Percentiles rank a stretch among this genome's conserved stretches.
phyloP scores from a whole-genome alignment of 2,888 invertebrate species.

The Nephrocerus scutellatus region DNA sequence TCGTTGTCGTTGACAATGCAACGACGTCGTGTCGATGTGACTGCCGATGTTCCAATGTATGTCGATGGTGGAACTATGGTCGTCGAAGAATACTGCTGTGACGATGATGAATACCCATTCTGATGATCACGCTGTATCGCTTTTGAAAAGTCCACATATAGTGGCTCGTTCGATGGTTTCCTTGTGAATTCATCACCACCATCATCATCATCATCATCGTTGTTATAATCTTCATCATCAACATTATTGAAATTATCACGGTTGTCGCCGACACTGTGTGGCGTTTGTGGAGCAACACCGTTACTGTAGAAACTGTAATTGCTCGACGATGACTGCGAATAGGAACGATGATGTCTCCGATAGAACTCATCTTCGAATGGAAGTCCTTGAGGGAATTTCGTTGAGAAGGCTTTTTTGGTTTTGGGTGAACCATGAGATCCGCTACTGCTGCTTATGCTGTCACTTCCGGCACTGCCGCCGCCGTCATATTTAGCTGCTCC shows the following conservation, averaged over 20 bases:
- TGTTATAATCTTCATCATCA: conserved; percentile 15
- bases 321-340: conserved; percentile 45
- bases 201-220: conserved; percentile 20
- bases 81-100: too few species aligned
- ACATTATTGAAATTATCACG: conserved; percentile 16
- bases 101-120: too few species aligned
- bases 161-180: conserved; percentile 44
- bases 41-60: conserved; percentile 17
- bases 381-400: conserved; percentile 45
- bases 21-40: conserved; percentile 11
- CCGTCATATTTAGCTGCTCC: conserved; percentile 20
- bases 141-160: conserved; percentile 48
- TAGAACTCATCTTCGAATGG: conserved; percentile 48
- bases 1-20: conserved; percentile 19
- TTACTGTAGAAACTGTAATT: conserved; percentile 45
- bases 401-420: conserved; percentile 43
- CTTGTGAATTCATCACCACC: conserved; percentile 45
- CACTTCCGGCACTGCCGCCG: conserved; percentile 31
- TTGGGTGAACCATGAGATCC: conserved; percentile 43
- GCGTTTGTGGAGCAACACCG: conserved; percentile 24
- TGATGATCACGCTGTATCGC: conserved; percentile 35
- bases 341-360: conserved; percentile 37
- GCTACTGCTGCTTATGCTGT: conserved; percentile 35
- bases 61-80: conserved; percentile 17
- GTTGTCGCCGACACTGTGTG: background rate